These are phyloP conservation scores for Leptinotarsa tumamoca DNA, from an alignment of 2,888 invertebrate species.

Conservation along the genomic window DNA sequence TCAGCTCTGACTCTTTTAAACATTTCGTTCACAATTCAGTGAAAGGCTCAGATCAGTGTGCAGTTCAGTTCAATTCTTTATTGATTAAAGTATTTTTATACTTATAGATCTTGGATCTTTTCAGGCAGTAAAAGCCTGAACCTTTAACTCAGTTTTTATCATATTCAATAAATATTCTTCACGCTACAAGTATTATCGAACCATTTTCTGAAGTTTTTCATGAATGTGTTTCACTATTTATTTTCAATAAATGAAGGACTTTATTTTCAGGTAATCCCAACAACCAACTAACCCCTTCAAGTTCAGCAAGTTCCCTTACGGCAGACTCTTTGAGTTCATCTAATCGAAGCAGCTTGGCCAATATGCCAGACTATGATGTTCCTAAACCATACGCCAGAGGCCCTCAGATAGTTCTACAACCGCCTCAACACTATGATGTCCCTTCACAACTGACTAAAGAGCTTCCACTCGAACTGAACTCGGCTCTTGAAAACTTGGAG, in stretches of 20 bases:
- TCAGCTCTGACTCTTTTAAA: too few species aligned
- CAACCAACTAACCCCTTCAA: slow-evolving; percentile 74
- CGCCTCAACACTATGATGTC: slow-evolving; percentile 72
- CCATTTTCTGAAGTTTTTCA: neutral
- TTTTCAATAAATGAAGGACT: neutral
- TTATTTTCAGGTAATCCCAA: slow-evolving; percentile 62
- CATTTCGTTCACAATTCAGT: too few species aligned
- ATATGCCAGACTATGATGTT: slow-evolving; percentile 76
- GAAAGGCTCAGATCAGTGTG: too few species aligned
- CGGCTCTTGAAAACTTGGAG: slow-evolving; percentile 81
- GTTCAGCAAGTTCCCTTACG: slow-evolving; percentile 75
- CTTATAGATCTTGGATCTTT: too few species aligned
- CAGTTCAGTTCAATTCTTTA: too few species aligned
- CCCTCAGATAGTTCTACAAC: slow-evolving; percentile 58
- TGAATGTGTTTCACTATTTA: neutral
- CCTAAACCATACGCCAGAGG: slow-evolving; percentile 69
- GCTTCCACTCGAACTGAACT: slow-evolving; percentile 79
- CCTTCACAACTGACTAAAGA: slow-evolving; percentile 71
- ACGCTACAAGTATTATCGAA: too few species aligned
- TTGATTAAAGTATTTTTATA: too few species aligned
- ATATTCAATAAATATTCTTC: too few species aligned
- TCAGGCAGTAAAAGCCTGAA: too few species aligned
- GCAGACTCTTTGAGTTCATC: slow-evolving; percentile 73
- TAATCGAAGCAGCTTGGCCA: slow-evolving; percentile 65
- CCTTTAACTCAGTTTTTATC: too few species aligned